phyloP scores from a whole-genome alignment of 1,140 invertebrate genomes.

The Tribolium madens region DNA sequence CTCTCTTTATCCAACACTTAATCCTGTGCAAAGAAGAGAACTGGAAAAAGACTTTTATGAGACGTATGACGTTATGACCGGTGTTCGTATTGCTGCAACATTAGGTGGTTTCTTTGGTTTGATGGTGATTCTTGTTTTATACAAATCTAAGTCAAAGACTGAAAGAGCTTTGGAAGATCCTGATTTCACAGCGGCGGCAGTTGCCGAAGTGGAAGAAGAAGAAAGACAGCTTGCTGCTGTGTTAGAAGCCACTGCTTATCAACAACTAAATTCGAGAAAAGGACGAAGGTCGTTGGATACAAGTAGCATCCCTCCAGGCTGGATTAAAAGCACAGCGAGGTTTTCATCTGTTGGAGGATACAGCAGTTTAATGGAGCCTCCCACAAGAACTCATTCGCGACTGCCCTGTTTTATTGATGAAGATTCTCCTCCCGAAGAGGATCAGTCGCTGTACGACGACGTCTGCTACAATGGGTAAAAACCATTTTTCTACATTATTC shows the following conservation, averaged over 20 bases:
- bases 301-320: constrained; percentile 66
- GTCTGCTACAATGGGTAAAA: constrained; percentile 61
- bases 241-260: constrained; percentile 76
- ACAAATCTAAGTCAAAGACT: constrained; percentile 84
- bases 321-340: constrained; percentile 68
- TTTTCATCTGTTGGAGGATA: constrained; percentile 80
- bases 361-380: constrained; percentile 75
- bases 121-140: constrained; percentile 88
- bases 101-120: constrained; percentile 88
- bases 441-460: constrained; percentile 59
- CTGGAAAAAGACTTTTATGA: constrained; percentile 81
- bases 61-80: constrained; percentile 92
- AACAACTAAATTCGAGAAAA: constrained; percentile 67
- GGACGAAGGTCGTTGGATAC: constrained; percentile 69
- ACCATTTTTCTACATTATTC: too few relatives aligned
- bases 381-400: constrained; percentile 66
- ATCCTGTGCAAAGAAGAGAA: constrained; percentile 23
- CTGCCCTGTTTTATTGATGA: constrained; percentile 62
- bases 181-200: constrained; percentile 75
- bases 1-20: constrained; percentile 24
- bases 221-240: constrained; percentile 79
- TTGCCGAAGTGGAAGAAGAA: constrained; percentile 82
- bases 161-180: constrained; percentile 77
- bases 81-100: constrained; percentile 87
- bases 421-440: constrained; percentile 61